phyloP scores from a whole-genome alignment of 2,797 vertebrate genomes.

The Alcedo quadribrachys region DNA sequence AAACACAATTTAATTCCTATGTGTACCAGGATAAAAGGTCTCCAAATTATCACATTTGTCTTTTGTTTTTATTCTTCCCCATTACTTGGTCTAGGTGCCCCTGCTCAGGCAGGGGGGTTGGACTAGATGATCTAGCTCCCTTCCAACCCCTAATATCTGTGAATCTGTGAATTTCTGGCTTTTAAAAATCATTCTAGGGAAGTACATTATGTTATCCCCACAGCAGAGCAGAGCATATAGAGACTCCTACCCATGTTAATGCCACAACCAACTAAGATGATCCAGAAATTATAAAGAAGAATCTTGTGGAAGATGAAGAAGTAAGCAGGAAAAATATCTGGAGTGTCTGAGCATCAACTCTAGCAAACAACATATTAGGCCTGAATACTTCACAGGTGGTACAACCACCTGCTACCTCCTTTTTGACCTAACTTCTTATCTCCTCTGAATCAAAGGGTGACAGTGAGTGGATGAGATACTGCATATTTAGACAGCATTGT shows the following conservation, averaged over 20 bases:
- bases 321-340: background rate
- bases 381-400: background rate
- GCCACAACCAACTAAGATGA: background rate
- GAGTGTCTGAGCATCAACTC: background rate
- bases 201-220: background rate
- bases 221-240: background rate
- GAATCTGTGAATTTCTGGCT: background rate
- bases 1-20: background rate
- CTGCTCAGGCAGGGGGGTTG: too few species aligned
- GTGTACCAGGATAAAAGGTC: constrained; percentile 24
- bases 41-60: constrained; percentile 31
- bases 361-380: background rate
- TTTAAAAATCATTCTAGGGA: background rate
- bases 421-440: background rate
- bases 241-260: background rate
- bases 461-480: background rate
- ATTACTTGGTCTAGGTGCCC: background rate
- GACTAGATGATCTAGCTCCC: too few species aligned
- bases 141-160: too few species aligned
- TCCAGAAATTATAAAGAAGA: background rate
- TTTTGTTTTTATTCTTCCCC: background rate
- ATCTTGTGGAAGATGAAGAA: background rate
- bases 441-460: background rate
- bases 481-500: background rate
- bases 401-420: background rate